Conservation (phyloP, 2,797 vertebrate species). For the Glyptemys insculpta region DNA sequence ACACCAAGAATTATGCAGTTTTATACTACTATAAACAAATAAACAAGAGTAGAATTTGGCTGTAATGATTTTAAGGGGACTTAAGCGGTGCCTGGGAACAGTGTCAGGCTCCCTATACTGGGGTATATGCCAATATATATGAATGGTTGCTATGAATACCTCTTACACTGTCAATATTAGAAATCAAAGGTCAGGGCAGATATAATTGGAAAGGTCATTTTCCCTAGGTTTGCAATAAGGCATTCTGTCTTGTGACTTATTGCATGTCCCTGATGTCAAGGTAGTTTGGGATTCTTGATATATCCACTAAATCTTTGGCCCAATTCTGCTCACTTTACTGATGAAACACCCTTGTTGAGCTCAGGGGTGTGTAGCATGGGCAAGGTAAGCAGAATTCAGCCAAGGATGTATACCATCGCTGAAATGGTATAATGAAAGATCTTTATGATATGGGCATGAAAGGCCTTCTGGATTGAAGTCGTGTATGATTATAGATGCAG, state of each 20-base stretch:
- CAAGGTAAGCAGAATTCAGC: slow-evolving; percentile 23
- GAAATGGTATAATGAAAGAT: neutral
- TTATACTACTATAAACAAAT: rapidly evolving
- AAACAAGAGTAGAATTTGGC: neutral
- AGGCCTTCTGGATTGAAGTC: neutral
- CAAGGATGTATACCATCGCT: neutral
- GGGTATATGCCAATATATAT: neutral
- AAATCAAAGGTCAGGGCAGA: neutral
- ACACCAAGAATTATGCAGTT: neutral
- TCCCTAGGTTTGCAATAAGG: neutral
- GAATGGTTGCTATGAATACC: neutral
- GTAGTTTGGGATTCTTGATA: neutral
- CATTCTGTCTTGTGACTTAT: neutral
- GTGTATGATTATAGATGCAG: neutral
- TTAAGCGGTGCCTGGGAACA: neutral
- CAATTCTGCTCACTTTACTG: neutral
- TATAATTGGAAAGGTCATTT: rapidly evolving
- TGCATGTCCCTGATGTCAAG: neutral
- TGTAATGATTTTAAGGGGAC: neutral
- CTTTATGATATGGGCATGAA: neutral
- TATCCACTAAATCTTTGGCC: neutral
- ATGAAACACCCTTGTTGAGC: neutral
- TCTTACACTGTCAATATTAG: neutral
- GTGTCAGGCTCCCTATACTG: rapidly evolving
- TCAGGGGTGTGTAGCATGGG: rapidly evolving